phyloP scores from a whole-genome alignment of 2,888 invertebrate genomes.

The Euplagia quadripunctaria region DNA sequence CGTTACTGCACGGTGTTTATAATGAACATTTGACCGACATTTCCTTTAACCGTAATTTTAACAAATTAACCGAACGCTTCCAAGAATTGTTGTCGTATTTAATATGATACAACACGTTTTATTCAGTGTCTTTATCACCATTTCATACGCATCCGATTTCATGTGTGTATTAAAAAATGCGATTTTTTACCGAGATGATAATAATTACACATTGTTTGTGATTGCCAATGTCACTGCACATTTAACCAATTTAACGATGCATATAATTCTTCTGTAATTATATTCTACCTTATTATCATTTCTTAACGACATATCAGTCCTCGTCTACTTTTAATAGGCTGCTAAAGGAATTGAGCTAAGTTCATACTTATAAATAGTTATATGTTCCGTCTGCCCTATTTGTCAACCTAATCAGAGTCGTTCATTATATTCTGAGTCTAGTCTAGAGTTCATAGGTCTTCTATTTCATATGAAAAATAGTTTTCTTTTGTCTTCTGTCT shows the following conservation, averaged over 20 bases:
- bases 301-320: too few species aligned
- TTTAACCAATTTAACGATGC: too few species aligned
- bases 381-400: background rate
- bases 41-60: constrained; percentile 47
- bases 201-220: too few species aligned
- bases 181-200: background rate
- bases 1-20: constrained; percentile 34
- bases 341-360: too few species aligned
- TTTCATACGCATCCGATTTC: background rate
- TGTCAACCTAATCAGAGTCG: background rate
- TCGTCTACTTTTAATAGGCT: too few species aligned
- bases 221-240: too few species aligned
- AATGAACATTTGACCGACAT: constrained; percentile 51
- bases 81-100: constrained; percentile 33
- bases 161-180: background rate
- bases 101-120: constrained; percentile 21
- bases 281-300: too few species aligned
- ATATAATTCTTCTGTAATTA: too few species aligned
- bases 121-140: constrained; percentile 27
- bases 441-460: background rate
- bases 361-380: too few species aligned
- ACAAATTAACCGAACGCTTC: constrained; percentile 43
- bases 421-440: background rate
- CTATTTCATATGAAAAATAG: background rate
- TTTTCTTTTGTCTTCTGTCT: background rate